Evolutionary conservation across 2,888 invertebrate species (phyloP).

Genomic region (Graphium colonna): DNA sequence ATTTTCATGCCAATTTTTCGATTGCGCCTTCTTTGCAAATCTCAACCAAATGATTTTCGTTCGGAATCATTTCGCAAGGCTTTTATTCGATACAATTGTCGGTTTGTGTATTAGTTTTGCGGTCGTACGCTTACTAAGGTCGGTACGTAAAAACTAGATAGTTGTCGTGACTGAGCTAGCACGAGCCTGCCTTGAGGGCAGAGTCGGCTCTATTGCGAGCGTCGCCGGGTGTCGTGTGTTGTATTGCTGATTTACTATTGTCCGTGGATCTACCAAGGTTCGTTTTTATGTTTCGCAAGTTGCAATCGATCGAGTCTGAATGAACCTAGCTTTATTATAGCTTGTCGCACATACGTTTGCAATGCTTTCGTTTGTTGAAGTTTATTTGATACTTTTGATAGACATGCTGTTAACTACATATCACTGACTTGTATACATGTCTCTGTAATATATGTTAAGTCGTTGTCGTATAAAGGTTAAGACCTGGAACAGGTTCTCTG

Average conservation of each 20-base stretch:
- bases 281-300: constrained; percentile 40
- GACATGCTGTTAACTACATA: too few species aligned
- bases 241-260: constrained; percentile 60
- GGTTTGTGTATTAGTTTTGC: constrained; percentile 10
- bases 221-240: constrained; percentile 42
- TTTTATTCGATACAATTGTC: too few species aligned
- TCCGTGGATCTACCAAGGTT: constrained; percentile 52
- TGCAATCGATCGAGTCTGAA: constrained; percentile 25
- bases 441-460: too few species aligned
- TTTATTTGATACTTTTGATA: too few species aligned
- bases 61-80: constrained; percentile 7
- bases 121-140: constrained; percentile 45
- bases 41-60: not conserved
- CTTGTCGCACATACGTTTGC: constrained; percentile 3
- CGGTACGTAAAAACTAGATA: constrained; percentile 56
- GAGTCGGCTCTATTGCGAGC: constrained; percentile 56
- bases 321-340: constrained; percentile 19
- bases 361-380: not conserved
- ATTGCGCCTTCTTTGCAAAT: not conserved
- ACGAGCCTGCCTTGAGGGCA: constrained; percentile 65
- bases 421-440: too few species aligned
- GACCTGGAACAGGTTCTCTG: too few species aligned
- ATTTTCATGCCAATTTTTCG: too few species aligned
- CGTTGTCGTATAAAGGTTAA: too few species aligned
- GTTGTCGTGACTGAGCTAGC: constrained; percentile 65